Base-by-base conservation (phyloP, 2,888 invertebrate genomes). In the Platerodrilus igneus region DNA sequence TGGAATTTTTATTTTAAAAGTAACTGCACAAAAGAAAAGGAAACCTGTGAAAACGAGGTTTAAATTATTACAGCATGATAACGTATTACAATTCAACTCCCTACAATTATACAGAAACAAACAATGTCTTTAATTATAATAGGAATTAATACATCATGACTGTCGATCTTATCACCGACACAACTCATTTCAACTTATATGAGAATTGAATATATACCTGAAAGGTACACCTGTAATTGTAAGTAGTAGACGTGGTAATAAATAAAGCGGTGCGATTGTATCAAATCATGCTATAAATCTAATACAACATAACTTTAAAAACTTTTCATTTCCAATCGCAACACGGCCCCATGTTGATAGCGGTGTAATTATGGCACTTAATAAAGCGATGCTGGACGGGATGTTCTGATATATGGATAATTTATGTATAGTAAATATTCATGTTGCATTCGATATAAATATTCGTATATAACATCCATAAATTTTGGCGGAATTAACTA, bases 391-490 rank as follows among this genome's bases (percentile, higher is more conserved):
- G 32, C 40, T 36, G 39, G 46, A 44, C 39, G 42, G 38, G 44
- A 41, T 43, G 33, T 36, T 16, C 41, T 48, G 52, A 52, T 52
- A 47, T 49, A 51, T 50, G 47, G 39, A 31, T 52, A 50, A 52
- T 52, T 51, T 52, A 52, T 51, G 51, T 41, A 43, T 47, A 38
- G 50, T 52, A 50, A 52, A 52, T 51, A 52, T 52, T 48, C 52
- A 52, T 51, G 57, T 56, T 53, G 47, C 53, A 53, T 55, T 53
- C 53, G 49, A 51, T 57, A 53, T 48, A 47, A 48, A 49, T 51
- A 51, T 53, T 50, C 53, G 54, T 55, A 51, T 53, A 56, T 52
- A 53, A 51, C 49, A 42, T 45, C 53, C 51, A 58, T 58, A 58
- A 57, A 58, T 56, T 51, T 42, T 37, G 21, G 20, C 31, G 27